A percentile compares a stretch with the other conserved stretches of the same genome.
phyloP scores from a whole-genome alignment of 64 coral and sea anemone genomes.

The Acropora tenuis region DNA sequence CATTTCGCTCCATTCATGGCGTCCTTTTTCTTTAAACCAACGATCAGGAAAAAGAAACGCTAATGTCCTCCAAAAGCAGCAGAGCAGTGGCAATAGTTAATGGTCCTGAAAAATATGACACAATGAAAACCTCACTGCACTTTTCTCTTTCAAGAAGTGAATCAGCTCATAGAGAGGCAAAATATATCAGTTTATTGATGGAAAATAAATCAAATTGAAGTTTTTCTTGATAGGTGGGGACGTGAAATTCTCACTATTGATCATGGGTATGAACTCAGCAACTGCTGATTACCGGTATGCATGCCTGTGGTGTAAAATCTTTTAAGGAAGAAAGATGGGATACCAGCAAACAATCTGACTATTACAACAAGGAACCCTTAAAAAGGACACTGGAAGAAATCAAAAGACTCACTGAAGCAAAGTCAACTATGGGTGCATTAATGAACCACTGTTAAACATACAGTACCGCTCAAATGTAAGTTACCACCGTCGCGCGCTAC shows the following conservation, averaged over 20 bases:
- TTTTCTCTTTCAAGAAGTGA: constrained; percentile 42
- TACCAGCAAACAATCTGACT: not conserved
- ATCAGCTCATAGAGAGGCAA: constrained; percentile 13
- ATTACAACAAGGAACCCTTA: constrained; percentile 8
- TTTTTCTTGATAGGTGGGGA: constrained; percentile 44
- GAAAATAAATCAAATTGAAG: not conserved
- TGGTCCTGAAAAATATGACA: constrained; percentile 55
- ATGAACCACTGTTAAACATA: constrained; percentile 37
- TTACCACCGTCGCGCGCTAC: no score
- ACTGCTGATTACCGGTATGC: constrained; percentile 10
- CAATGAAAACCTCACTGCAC: constrained; percentile 16
- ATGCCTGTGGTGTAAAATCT: constrained; percentile 56
- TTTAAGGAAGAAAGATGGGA: constrained; percentile 49
- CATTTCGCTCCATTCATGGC: no score
- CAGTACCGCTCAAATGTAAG: no score
- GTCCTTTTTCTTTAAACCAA: no score
- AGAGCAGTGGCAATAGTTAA: constrained; percentile 37
- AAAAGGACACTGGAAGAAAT: constrained; percentile 3
- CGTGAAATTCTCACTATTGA: constrained; percentile 50
- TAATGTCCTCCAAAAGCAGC: constrained; percentile 36
- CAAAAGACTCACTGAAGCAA: not conserved
- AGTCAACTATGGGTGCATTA: constrained; percentile 23
- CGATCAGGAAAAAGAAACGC: constrained; percentile 33
- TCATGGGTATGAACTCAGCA: constrained; percentile 42
- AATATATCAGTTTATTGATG: constrained; percentile 47